Evolutionary conservation across 92 coral and sea anemone species (phyloP), one percentile per base, ranked within the genome.

Genomic region (Zoanthus gigantus): DNA sequence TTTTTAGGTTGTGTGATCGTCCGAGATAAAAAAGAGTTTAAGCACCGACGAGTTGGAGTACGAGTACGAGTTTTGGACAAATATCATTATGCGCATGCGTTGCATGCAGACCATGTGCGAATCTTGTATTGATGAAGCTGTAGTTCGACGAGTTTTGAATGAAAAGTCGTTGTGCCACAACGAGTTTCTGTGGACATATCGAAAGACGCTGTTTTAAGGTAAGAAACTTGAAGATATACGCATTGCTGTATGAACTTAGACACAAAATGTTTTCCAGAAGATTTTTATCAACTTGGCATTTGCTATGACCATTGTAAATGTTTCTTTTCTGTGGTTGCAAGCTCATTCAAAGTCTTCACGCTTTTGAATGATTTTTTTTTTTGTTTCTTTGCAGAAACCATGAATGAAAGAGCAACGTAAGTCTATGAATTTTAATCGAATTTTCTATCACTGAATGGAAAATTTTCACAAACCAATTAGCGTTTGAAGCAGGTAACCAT

Each of bases 241-340:
- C 81, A 76, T 53, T 76, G 66, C 17, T 76, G 81, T 52, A 76
- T 1, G 65, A 76, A 76, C 47, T 76, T 76, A 52, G 63, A 54
- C 52, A 53, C 46, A 52, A 52, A 52, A 76, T 10, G 18, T 76
- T 76, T 50, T 50, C 81, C 66, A 50, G 18, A 28, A 47, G 63
- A 76, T 76, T 76, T 76, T 52, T 14, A 23, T 53, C 6, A 76
- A 76, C 37, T 76, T 76, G 34, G 81, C 66, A 50, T 76, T 50
- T 76, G 60, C 32, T 75, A 37, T 76, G 66, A 48, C 66, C 65
- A 76, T 76, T 76, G 6, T 76, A 48, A 37, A 76, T 76, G 46
- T 28, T 52, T 18, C 45, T 28, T 76, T 76, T 76, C 81, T 76
- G 81, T 76, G 81, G 81, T 29, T n/a, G 81, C 81, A 76, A 76